These are phyloP conservation scores for Epizoanthus scotinus DNA, from an alignment of 92 coral and sea anemone genomes.

Conservation along the genomic window DNA sequence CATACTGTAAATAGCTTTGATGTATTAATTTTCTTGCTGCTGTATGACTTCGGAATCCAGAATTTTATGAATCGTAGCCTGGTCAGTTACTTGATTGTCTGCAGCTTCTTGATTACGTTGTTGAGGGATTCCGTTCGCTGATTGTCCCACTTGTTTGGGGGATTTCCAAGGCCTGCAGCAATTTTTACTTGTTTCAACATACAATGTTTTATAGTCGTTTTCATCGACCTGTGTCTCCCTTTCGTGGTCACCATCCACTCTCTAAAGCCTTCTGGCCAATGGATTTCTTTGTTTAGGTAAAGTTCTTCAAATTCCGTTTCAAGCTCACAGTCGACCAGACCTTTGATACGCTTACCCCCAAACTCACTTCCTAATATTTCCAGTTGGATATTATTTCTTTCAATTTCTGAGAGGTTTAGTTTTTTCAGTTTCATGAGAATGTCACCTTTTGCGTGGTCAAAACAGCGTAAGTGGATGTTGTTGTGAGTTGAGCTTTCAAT, in stretches of 20 bases:
- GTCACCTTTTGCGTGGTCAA: conserved; percentile 18
- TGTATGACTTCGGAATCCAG: neutral
- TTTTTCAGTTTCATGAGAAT: no score
- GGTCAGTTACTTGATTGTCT: no score
- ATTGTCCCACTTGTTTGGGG: conserved; percentile 40
- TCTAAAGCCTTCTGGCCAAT: conserved; percentile 24
- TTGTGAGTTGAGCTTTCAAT: neutral
- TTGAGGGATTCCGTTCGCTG: conserved; percentile 23
- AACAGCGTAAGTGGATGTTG: conserved; percentile 30
- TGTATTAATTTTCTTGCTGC: conserved; percentile 32
- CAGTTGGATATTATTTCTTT: neutral
- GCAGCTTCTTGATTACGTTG: conserved; percentile 14
- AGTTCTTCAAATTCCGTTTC: neutral
- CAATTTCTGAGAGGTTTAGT: neutral
- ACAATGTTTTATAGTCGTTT: conserved; percentile 1
- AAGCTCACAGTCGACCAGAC: conserved; percentile 13
- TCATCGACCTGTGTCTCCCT: neutral
- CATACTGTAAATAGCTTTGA: conserved; percentile 62
- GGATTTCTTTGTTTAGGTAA: neutral
- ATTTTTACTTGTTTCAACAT: conserved; percentile 19
- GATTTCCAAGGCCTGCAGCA: conserved; percentile 34
- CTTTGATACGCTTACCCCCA: neutral
- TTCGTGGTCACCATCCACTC: conserved; percentile 8
- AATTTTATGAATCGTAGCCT: conserved; percentile 19
- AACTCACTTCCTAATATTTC: neutral